These are phyloP conservation scores for Anarhynchus alexandrinus DNA, from an alignment of 2,113 vertebrate genomes.

Conservation along the genomic window DNA sequence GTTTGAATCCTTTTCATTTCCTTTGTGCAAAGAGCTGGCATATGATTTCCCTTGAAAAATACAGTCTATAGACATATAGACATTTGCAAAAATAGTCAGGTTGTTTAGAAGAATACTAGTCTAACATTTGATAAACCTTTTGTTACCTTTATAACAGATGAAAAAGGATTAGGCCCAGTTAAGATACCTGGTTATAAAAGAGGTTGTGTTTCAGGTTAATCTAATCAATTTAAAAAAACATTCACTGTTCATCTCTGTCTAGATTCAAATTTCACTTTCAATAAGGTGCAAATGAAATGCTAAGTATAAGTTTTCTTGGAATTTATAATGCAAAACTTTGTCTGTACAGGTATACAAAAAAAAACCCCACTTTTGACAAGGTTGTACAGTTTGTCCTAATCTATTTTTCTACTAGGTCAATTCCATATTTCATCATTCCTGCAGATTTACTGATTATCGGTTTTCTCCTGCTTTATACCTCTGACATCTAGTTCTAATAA, in stretches of 20 bases:
- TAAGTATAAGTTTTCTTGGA: not conserved
- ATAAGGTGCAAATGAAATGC: not conserved
- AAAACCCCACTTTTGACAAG: not conserved
- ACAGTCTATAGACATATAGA: not conserved
- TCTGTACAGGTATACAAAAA: not conserved
- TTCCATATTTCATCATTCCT: not conserved
- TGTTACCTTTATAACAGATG: not conserved
- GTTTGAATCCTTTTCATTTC: not conserved
- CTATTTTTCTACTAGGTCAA: not conserved
- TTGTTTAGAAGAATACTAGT: not conserved
- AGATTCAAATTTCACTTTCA: not conserved
- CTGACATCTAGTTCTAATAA: not conserved
- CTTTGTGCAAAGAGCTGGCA: not conserved
- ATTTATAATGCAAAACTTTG: not conserved
- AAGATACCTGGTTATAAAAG: not conserved
- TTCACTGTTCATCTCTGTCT: not conserved
- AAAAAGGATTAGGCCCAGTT: not conserved
- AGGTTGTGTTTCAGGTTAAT: not conserved
- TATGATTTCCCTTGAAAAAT: not conserved
- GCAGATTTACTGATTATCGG: not conserved
- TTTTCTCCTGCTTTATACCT: not conserved
- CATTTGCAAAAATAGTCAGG: not conserved
- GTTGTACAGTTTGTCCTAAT: not conserved
- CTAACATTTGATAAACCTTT: not conserved
- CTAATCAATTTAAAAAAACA: not conserved